Percentiles rank a stretch among this genome's conserved stretches.
Evolutionary conservation across 2,797 vertebrate species (phyloP).

Genomic region (Sebastes minor): DNA sequence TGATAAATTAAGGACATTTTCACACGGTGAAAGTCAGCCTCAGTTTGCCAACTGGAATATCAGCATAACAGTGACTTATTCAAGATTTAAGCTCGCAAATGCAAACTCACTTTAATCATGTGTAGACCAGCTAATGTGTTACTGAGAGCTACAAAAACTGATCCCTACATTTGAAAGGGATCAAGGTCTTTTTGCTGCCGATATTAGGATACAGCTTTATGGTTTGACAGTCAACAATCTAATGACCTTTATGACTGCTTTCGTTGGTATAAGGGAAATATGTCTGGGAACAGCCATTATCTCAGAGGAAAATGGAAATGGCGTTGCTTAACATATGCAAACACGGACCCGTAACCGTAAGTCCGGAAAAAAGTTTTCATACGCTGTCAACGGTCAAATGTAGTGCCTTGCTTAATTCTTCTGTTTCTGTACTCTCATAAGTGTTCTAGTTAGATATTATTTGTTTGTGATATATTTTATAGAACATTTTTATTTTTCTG

Average conservation of each 20-base stretch:
- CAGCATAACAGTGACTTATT: background rate
- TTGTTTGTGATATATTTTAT: background rate
- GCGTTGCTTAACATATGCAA: background rate
- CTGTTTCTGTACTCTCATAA: background rate
- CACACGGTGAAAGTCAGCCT: background rate
- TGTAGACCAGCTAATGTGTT: background rate
- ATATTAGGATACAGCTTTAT: background rate
- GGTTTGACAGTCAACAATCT: background rate
- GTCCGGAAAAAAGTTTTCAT: background rate
- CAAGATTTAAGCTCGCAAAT: background rate
- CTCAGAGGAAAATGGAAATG: constrained; percentile 16
- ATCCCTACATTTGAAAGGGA: background rate
- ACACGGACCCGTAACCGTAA: background rate
- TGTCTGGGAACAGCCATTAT: background rate
- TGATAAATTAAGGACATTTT: background rate
- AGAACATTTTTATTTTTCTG: background rate
- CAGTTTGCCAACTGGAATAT: background rate
- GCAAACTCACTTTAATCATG: background rate
- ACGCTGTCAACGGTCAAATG: background rate
- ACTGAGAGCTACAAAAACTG: background rate
- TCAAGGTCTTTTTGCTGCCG: background rate
- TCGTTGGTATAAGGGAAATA: background rate
- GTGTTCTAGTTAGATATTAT: background rate
- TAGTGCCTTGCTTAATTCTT: background rate
- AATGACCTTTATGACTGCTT: rapidly evolving